These are phyloP conservation scores for Drosophila cracens DNA, from an alignment of 2,888 invertebrate species.

Conservation along the genomic window DNA sequence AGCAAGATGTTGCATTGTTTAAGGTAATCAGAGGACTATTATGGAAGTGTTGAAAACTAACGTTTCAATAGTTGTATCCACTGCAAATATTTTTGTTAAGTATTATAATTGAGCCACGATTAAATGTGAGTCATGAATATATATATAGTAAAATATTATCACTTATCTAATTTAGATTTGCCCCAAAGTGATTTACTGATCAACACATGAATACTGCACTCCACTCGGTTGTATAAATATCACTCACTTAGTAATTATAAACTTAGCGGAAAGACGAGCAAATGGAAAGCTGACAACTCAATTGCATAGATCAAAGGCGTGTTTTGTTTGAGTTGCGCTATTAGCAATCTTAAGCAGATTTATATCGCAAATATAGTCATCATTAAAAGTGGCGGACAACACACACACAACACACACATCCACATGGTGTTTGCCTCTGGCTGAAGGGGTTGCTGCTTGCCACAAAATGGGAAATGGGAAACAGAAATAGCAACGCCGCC, in stretches of 20 bases:
- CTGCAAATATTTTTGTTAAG: background rate
- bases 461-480: constrained; percentile 10
- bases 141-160: background rate
- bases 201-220: constrained; percentile 7
- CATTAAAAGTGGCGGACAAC: constrained; percentile 11
- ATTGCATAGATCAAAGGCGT: constrained; percentile 45
- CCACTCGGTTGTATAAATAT: constrained; percentile 4
- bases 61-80: background rate
- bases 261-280: background rate
- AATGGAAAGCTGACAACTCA: constrained; percentile 12
- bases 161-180: background rate
- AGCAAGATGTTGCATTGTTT: background rate
- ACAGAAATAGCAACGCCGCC: constrained; percentile 9
- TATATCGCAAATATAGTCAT: constrained; percentile 18
- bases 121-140: background rate
- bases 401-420: background rate
- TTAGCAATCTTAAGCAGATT: constrained; percentile 29
- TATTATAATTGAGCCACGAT: background rate
- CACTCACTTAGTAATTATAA: constrained; percentile 16
- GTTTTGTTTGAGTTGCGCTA: constrained; percentile 1
- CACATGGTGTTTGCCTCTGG: constrained; percentile 29
- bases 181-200: background rate
- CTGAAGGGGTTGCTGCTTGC: constrained; percentile 33
- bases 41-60: background rate
- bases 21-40: background rate